Percentiles rank a stretch among this genome's conserved stretches.
These are phyloP conservation scores for Machaerirhynchus nigripectus DNA, from an alignment of 2,113 vertebrate genomes.

Conservation along the genomic window DNA sequence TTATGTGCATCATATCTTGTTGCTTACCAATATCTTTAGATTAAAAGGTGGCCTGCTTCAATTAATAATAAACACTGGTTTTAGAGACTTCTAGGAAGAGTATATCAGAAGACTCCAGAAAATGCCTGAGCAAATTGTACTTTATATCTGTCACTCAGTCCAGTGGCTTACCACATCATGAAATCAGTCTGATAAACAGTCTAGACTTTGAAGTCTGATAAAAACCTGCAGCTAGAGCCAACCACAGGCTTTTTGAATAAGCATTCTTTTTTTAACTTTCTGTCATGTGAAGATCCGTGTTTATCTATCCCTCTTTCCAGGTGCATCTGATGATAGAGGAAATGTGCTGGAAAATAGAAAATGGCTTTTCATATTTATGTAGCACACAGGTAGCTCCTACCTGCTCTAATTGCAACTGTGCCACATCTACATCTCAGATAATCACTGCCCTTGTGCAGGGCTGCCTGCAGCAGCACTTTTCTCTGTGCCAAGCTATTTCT, in stretches of 20 bases:
- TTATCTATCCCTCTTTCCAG: not conserved
- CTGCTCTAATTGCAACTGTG: not conserved
- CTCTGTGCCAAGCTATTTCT: not conserved
- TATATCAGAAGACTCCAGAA: not conserved
- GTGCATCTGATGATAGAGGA: not conserved
- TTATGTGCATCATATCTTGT: rapidly evolving
- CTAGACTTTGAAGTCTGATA: not conserved
- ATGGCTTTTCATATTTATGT: not conserved
- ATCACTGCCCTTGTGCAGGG: not conserved
- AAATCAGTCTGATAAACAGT: not conserved
- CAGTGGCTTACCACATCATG: not conserved
- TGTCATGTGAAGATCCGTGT: not conserved
- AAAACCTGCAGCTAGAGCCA: not conserved
- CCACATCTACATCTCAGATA: not conserved
- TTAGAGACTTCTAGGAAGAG: not conserved
- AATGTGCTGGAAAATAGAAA: not conserved
- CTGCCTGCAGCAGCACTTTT: not conserved
- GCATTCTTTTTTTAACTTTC: not conserved
- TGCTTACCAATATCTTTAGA: not conserved
- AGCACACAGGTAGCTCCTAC: not conserved
- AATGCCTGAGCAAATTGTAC: not conserved
- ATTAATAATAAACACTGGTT: not conserved
- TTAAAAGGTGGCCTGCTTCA: not conserved
- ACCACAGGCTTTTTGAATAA: not conserved
- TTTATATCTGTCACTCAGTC: not conserved